Evolutionary conservation across 2,113 vertebrate genomes (phyloP).

Genomic region (Uria aalge): DNA sequence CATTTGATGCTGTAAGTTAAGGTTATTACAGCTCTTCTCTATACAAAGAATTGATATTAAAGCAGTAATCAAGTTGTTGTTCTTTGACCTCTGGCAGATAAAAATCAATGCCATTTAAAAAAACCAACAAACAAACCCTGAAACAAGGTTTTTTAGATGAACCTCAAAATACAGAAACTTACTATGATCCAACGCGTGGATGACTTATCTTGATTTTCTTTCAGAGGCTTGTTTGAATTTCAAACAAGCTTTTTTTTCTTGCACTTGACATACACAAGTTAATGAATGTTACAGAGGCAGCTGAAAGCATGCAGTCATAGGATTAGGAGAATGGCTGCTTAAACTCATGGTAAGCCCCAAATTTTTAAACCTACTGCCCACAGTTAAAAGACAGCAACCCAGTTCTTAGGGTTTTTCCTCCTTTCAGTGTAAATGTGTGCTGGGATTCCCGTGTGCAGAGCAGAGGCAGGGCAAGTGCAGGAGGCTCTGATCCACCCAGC

Average conservation of each 20-base stretch:
- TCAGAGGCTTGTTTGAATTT: constrained; percentile 29
- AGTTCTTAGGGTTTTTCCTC: neutral
- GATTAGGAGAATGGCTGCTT: neutral
- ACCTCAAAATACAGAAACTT: neutral
- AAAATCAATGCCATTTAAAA: neutral
- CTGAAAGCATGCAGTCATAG: neutral
- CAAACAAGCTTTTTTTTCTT: neutral
- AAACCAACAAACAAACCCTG: neutral
- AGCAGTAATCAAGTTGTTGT: neutral
- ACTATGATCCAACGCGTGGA: neutral
- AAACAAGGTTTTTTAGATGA: neutral
- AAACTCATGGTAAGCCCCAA: neutral
- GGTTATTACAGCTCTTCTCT: neutral
- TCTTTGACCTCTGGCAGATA: constrained; percentile 27
- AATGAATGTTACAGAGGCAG: neutral
- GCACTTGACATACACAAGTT: neutral
- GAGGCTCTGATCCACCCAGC: neutral
- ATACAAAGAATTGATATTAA: neutral
- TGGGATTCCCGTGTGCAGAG: neutral
- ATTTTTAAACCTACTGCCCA: neutral
- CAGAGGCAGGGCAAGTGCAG: neutral
- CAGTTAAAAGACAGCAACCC: neutral
- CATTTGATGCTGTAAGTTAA: neutral
- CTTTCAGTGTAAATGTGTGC: neutral
- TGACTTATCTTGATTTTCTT: constrained; percentile 31